Evolutionary conservation across 2,888 invertebrate species (phyloP), one percentile per base, ranked within the genome.

Genomic region (Monopis laevigella): DNA sequence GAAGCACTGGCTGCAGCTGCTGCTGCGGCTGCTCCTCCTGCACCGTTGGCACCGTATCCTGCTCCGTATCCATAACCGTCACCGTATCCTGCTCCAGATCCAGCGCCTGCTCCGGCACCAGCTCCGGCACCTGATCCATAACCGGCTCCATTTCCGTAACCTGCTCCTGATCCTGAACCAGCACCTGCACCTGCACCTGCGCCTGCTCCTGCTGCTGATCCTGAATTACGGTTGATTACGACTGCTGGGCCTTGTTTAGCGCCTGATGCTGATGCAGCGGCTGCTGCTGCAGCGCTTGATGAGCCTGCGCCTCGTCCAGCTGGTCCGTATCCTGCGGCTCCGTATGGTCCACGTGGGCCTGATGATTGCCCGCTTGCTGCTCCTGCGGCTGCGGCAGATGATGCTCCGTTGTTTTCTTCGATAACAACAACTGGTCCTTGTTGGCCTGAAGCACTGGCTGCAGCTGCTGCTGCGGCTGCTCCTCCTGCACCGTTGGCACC

Each of bases 391-490:
- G 24, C 24, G 5, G 24, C 24, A 7, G 24, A 5, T 21, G 24
- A 21, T 7, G 5, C 24, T 7, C 8, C 8, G 24, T 21, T 8
- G 24, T 5, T 21, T 8, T 21, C 24, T 5, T 21, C 24, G 8
- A 21, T 21, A 8, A 21, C 8, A 21, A 21, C 8, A 5, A 21
- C 24, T 21, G 24, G 24, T 21, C 24, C 24, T 5, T n/a, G n/a
- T n/a, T 5, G 6, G 24, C 24, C 8, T 21, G 24, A 21, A 21
- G 24, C 5, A 8, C 24, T 21, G 13, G 7, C 19, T 7, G 24
- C 24, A 7, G 24, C 24, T 21, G 30, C 30, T 30, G 30, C 6
- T n/a, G 30, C 30, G 30, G 30, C 30, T 13, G 7, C 30, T 30
- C 5, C 5, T 30, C 24, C 24, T 21, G 24, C 24, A 7, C 24